Evolutionary conservation across 2,797 vertebrate species (phyloP), one percentile per base, ranked within the genome.

Genomic region (Takifugu rubripes): DNA sequence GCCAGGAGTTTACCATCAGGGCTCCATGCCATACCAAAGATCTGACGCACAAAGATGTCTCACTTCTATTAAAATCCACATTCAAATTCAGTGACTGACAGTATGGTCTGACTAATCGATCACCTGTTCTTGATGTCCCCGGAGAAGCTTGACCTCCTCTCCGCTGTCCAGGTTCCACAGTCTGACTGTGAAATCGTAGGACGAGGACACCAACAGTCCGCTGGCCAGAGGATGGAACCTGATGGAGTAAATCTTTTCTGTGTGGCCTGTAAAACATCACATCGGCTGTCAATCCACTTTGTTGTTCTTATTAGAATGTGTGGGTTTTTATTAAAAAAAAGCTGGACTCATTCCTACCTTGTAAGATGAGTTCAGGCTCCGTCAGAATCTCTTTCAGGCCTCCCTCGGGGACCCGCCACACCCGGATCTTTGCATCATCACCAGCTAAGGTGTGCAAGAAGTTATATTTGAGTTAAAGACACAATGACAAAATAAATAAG

Each of bases 181-280:
- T 36, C 93, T 86, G 75, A 98, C 79, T 0, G 90, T 94, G 71
- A 94, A 90, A 77, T 99, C 97, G 0, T 97, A 98, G 49, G 97
- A 99, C 5, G 96, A 96, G 29, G 97, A 99, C 4, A 91, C 95
- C 62, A 99, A 83, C 53, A 98, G 55, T 1, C 94, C 83, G 0
- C 92, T 90, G 0, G 96, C 96, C 82, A 90, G 12, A 0, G 96
- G 96, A 75, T 98, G 96, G 83, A 95, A 98, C 66, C 85, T 90
- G 73, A 99, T 81, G 44, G 96, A 94, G 87, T 98, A 99, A 81
- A 99, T 97, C 86, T 98, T 98, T 86, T 99, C 97, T 0, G 91
- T 94, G 89, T 99, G 97, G 43, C 95, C 96, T 98, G 16, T 0
- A 49, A 64, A 36, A 40, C 44, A 44, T 49, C 49, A 60, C 11